These are phyloP conservation scores for Propithecus deckenii DNA, from an alignment of 2,797 vertebrate species.

Conservation along the genomic window DNA sequence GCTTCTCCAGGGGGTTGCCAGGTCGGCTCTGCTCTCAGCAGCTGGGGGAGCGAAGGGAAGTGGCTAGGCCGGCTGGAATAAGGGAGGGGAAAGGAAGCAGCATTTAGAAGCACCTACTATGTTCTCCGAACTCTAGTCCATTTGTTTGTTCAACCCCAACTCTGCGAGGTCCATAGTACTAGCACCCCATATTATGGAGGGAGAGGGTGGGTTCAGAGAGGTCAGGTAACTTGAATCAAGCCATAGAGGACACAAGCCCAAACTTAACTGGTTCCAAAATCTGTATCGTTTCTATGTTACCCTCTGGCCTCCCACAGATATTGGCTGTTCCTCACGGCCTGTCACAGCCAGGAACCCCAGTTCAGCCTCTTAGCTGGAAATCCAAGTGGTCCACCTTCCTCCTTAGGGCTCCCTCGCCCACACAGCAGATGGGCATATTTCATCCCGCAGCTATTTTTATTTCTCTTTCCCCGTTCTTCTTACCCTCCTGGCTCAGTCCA, in stretches of 20 bases:
- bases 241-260: neutral
- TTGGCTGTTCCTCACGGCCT: neutral
- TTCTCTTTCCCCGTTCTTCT: slow-evolving; percentile 38
- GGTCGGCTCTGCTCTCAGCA: neutral
- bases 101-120: neutral
- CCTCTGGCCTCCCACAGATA: neutral
- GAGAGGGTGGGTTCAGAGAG: neutral
- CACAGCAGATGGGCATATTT: slow-evolving; percentile 80
- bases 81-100: neutral
- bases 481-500: slow-evolving; percentile 44
- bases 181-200: neutral
- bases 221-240: neutral
- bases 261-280: neutral
- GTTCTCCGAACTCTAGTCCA: neutral
- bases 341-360: neutral
- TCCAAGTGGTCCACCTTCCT: neutral
- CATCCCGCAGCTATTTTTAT: slow-evolving; percentile 72
- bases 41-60: neutral
- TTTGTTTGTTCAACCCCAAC: neutral
- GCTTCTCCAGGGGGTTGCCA: neutral
- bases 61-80: neutral
- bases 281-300: neutral
- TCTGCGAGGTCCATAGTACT: neutral
- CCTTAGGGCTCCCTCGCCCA: slow-evolving; percentile 62
- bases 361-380: neutral